A percentile compares a stretch with the other conserved stretches of the same genome.
Evolutionary conservation across 2,797 vertebrate genomes (phyloP).

Genomic region (Schizopygopsis pylzovi): DNA sequence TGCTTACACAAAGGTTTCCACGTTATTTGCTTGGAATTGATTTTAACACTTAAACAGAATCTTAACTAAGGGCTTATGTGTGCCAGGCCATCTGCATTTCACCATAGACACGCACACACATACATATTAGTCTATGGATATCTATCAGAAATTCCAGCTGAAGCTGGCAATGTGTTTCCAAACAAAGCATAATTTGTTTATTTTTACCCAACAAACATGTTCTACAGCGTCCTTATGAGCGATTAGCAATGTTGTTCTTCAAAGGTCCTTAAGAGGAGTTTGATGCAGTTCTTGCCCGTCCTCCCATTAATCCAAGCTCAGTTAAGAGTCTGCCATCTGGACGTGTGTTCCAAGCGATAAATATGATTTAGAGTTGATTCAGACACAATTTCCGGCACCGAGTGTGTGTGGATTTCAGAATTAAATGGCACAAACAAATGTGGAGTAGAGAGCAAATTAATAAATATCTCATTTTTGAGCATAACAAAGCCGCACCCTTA

Average conservation of each 20-base stretch:
- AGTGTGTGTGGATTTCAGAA: conserved; percentile 96
- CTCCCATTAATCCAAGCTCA: conserved; percentile 98
- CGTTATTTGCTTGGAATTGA: conserved; percentile 67
- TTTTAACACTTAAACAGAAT: conserved; percentile 67
- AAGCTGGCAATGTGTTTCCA: conserved; percentile 33
- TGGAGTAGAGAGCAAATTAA: conserved; percentile 95
- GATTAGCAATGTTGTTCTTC: conserved; percentile 99
- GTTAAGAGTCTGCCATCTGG: conserved; percentile 99
- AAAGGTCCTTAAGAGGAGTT: conserved; percentile 98
- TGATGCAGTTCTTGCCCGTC: conserved; percentile 93
- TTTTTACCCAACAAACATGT: conserved; percentile 74
- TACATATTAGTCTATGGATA: conserved; percentile 36
- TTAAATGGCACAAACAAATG: conserved; percentile 99
- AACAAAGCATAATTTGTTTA: conserved; percentile 73
- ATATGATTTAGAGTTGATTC: conserved; percentile 98
- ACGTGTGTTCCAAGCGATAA: conserved; percentile 97
- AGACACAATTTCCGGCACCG: conserved; percentile 96
- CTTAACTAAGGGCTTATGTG: conserved; percentile 63
- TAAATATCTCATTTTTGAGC: conserved; percentile 94
- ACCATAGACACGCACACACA: conserved; percentile 37
- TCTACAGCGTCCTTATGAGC: conserved; percentile 89
- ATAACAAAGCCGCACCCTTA: conserved; percentile 89
- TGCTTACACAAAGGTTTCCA: conserved; percentile 63
- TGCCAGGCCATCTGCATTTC: conserved; percentile 55
- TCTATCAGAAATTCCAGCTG: conserved; percentile 48